These are phyloP conservation scores for Ligdia adustata DNA, from an alignment of 2,888 invertebrate genomes.

Conservation along the genomic window DNA sequence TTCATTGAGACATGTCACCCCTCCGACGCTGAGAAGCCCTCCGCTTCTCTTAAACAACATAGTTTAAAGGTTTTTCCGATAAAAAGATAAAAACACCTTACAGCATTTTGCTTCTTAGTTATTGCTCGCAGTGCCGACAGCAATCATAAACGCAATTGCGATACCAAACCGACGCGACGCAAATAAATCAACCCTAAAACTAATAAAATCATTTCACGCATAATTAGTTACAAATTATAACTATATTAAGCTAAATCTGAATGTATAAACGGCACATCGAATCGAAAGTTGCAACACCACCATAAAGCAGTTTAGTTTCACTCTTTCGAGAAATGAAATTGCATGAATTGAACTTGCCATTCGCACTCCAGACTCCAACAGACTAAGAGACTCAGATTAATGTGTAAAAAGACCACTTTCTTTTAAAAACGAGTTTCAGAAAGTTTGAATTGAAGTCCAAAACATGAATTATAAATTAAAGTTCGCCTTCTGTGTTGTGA, in stretches of 20 bases:
- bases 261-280: conserved; percentile 24
- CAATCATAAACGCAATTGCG: neutral
- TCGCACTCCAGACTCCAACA: conserved; percentile 19
- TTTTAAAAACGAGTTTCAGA: neutral
- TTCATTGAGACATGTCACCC: no score
- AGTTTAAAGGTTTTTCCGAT: no score
- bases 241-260: conserved; percentile 17
- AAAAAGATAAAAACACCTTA: no score
- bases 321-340: conserved; percentile 22
- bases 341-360: conserved; percentile 26
- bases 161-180: neutral
- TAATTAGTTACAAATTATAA: conserved; percentile 7
- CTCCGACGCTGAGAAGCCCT: no score
- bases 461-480: conserved; percentile 9
- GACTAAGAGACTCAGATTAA: neutral
- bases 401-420: conserved; percentile 6
- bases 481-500: conserved; percentile 11
- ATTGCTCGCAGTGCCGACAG: no score
- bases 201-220: conserved; percentile 12
- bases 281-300: conserved; percentile 24
- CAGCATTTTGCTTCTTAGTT: no score
- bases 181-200: conserved; percentile 2
- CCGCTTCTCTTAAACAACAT: no score
- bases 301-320: conserved; percentile 15
- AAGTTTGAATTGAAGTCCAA: neutral